Conservation (phyloP, 2,888 invertebrate genomes). For the Yponomeuta plumbellus region DNA sequence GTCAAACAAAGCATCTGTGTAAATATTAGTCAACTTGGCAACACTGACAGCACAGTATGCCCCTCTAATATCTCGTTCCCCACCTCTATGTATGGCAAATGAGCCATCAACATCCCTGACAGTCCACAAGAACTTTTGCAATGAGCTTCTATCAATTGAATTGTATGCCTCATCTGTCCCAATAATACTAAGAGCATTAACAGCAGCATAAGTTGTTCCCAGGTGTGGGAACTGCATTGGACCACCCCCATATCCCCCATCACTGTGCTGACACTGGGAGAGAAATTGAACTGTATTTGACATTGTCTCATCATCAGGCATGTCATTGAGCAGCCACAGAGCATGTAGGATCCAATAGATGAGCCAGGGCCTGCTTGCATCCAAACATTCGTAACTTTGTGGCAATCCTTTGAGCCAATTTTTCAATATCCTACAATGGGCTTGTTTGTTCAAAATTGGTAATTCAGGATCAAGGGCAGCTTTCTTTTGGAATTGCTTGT, state of each 20-base stretch:
- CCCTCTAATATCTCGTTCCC: slow-evolving; percentile 96
- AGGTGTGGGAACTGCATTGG: slow-evolving; percentile 95
- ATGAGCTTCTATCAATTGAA: slow-evolving; percentile 86
- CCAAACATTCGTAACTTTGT: slow-evolving; percentile 86
- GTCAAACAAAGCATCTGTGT: slow-evolving; percentile 85
- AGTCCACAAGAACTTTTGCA: slow-evolving; percentile 86
- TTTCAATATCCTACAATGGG: slow-evolving; percentile 81
- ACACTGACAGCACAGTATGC: slow-evolving; percentile 97
- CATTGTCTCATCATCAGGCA: slow-evolving; percentile 60
- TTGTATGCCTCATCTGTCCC: slow-evolving; percentile 91
- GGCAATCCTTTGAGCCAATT: slow-evolving; percentile 82
- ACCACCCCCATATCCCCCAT: slow-evolving; percentile 96
- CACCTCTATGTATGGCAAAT: slow-evolving; percentile 92
- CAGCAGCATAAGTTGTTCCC: slow-evolving; percentile 98
- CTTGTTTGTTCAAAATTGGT: slow-evolving; percentile 78
- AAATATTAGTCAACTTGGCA: slow-evolving; percentile 89
- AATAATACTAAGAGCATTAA: slow-evolving; percentile 93
- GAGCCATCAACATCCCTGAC: slow-evolving; percentile 91
- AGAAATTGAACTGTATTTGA: slow-evolving; percentile 58
- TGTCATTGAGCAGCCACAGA: slow-evolving; percentile 80
- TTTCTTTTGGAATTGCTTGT: slow-evolving; percentile 58
- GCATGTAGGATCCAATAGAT: slow-evolving; percentile 98
- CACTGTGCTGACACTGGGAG: slow-evolving; percentile 82
- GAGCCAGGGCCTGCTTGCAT: slow-evolving; percentile 97
- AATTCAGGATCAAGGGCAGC: slow-evolving; percentile 69